Evolutionary conservation across 2,113 vertebrate genomes (phyloP).

Genomic region (Cariama cristata): DNA sequence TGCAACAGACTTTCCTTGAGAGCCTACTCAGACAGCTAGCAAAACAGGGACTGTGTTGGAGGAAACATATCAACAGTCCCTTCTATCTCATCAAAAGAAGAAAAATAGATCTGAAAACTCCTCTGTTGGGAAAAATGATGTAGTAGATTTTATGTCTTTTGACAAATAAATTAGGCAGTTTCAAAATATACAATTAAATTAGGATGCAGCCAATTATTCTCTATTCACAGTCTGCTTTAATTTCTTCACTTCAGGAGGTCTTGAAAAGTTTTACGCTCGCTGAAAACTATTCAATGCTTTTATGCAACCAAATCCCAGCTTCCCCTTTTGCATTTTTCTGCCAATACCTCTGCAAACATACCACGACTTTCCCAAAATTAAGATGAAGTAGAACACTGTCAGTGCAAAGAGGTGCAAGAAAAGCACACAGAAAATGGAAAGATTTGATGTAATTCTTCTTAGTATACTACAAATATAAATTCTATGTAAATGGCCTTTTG

Average conservation of each 20-base stretch:
- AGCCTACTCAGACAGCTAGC: background rate
- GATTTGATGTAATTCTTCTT: background rate
- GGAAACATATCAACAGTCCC: background rate
- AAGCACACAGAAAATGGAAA: background rate
- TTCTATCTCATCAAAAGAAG: background rate
- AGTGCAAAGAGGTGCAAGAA: background rate
- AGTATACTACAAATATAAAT: background rate
- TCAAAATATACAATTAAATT: constrained; percentile 5
- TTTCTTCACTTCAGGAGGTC: background rate
- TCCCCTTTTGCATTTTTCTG: background rate
- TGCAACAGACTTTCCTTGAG: background rate
- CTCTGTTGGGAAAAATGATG: background rate
- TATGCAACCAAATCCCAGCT: background rate
- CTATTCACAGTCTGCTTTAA: background rate
- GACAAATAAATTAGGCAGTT: background rate
- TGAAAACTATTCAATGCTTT: background rate
- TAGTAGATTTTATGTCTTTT: background rate
- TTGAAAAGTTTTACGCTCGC: background rate
- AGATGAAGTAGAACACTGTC: background rate
- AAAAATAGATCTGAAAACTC: background rate
- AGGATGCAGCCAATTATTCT: background rate
- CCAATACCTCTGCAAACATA: background rate
- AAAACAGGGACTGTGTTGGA: background rate
- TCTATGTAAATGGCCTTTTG: background rate
- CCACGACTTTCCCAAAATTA: background rate